These are phyloP conservation scores for Homalodisca vitripennis DNA, from an alignment of 1,140 invertebrate genomes.

Conservation along the genomic window DNA sequence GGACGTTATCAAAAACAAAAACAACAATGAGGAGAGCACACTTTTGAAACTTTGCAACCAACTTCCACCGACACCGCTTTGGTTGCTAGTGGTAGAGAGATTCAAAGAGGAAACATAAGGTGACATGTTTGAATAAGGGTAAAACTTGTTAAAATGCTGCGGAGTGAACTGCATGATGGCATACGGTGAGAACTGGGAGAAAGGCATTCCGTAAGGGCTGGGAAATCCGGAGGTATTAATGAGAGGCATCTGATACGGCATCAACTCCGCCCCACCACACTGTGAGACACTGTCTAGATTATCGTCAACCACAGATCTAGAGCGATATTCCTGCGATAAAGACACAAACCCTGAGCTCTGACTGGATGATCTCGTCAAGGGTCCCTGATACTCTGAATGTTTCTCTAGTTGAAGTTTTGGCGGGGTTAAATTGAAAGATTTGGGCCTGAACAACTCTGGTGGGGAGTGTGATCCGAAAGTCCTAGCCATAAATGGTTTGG, in stretches of 20 bases:
- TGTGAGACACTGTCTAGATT: background rate
- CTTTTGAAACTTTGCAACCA: background rate
- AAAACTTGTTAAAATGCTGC: background rate
- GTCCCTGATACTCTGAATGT: background rate
- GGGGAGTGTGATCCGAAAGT: background rate
- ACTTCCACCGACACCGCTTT: background rate
- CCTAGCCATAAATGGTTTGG: background rate
- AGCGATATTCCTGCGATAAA: background rate
- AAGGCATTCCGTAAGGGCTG: background rate
- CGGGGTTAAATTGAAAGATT: background rate
- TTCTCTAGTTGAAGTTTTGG: slow-evolving; percentile 1
- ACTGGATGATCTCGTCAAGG: background rate
- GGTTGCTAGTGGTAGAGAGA: background rate
- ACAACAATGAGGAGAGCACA: background rate
- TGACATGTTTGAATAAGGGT: background rate
- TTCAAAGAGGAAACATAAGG: background rate
- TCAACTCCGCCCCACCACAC: background rate
- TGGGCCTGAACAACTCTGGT: background rate
- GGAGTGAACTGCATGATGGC: slow-evolving; percentile 2
- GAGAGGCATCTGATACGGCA: background rate
- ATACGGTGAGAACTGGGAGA: background rate
- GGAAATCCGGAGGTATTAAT: background rate
- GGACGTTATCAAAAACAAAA: background rate
- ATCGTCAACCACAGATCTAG: background rate
- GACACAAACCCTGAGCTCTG: slow-evolving; percentile 7